Base-by-base conservation (phyloP, 2,888 invertebrate species). In the Andrena flavipes region DNA sequence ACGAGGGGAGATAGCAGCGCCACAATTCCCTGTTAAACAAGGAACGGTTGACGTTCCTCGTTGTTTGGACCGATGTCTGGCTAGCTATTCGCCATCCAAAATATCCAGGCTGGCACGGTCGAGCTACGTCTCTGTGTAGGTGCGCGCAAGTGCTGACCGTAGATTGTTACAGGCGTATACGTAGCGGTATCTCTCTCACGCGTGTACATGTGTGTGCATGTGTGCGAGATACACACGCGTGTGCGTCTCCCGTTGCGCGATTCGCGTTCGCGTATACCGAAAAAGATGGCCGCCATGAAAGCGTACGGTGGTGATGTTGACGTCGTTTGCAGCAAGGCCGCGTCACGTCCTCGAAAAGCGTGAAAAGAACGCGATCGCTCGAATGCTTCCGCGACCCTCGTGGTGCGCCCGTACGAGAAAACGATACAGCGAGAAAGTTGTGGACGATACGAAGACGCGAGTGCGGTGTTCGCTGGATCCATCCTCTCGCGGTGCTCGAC, bases 221-320 rank as follows among this genome's bases (percentile, higher is more conserved):
- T 56, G 76, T 74, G 62, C 67, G 76, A 65, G 26, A 30, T 69
- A 70, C 67, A 54, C 80, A 73, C 80, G 87, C 83, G 85, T 82
- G 74, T 88, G 88, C 82, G 87, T 85, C 78, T 80, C 85, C 78
- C 87, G 87, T 87, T 88, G 78, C 82, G 88, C 84, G 88, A 87
- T 87, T 88, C 86, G 83, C 78, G 85, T 87, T 82, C 86, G 87
- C 83, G 80, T 84, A 84, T 83, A 84, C 80, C 86, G 85, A 87
- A 92, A 70, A 93, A 93, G 92, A 94, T 94, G 93, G 93, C 93
- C 92, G 93, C 93, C 92, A 90, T 91, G 90, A 92, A 90, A 93
- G 92, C 92, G 92, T 93, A 93, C 93, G 90, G 91, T 92, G 91
- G 91, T 92, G 91, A 91, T 93, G 93, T 93, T 92, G 93, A 92